A percentile compares a stretch with the other conserved stretches of the same genome.
Conservation (phyloP, 2,888 invertebrate genomes). For the Neoaliturus tenellus region DNA sequence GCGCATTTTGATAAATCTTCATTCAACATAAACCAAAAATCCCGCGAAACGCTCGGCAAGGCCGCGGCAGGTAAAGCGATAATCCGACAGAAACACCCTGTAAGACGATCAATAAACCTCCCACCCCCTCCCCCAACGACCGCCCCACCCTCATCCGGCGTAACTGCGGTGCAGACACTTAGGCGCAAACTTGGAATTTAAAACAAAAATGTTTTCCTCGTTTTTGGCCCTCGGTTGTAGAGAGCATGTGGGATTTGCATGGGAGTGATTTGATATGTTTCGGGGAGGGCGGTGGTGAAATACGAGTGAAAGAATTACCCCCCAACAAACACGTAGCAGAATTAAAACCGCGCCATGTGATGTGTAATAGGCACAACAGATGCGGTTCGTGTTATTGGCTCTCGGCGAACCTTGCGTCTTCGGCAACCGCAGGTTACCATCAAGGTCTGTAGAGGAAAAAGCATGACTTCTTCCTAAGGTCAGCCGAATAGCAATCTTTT, state of each 20-base stretch:
- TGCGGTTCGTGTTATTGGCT: constrained; percentile 14
- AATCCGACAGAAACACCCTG: constrained; percentile 25
- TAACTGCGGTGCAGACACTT: constrained; percentile 47
- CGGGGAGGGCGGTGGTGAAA: background rate
- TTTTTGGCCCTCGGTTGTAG: constrained; percentile 46
- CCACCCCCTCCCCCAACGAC: background rate
- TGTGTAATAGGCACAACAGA: constrained; percentile 5
- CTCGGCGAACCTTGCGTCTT: background rate
- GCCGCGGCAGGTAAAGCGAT: constrained; percentile 19
- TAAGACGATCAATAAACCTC: constrained; percentile 49
- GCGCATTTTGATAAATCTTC: background rate
- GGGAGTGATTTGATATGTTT: constrained; percentile 24
- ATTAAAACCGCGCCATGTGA: constrained; percentile 19
- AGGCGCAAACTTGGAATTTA: constrained; percentile 51
- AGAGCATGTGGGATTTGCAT: constrained; percentile 57
- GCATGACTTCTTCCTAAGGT: no score
- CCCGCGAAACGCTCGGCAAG: background rate
- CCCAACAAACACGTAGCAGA: constrained; percentile 31
- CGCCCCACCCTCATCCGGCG: background rate
- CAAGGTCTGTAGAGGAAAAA: no score
- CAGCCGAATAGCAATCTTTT: no score
- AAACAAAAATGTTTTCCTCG: constrained; percentile 53
- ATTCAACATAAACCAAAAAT: background rate
- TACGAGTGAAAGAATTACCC: constrained; percentile 42
- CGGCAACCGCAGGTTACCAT: no score